Conservation (phyloP, 2,888 invertebrate species). For the Epinotia brunnichana region DNA sequence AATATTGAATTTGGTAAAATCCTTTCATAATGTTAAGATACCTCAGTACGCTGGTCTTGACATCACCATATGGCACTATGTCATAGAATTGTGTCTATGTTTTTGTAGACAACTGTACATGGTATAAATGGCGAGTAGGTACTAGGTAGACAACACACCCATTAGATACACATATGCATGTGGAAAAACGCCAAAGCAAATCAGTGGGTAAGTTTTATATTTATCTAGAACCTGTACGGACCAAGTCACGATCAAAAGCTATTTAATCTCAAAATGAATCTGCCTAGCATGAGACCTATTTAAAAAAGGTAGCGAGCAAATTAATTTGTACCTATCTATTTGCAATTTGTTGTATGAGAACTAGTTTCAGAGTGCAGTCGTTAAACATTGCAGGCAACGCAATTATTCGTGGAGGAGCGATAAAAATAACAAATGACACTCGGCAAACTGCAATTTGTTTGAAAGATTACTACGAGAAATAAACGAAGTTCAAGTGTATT, state of each 20-base stretch:
- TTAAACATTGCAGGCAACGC: slow-evolving; percentile 41
- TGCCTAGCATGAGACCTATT: slow-evolving; percentile 15
- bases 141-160: no score
- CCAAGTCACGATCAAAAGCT: slow-evolving; percentile 19
- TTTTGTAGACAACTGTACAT: no score
- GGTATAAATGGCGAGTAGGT: background rate
- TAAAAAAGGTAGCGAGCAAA: slow-evolving; percentile 17
- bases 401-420: slow-evolving; percentile 56
- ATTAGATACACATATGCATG: background rate
- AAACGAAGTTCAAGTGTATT: slow-evolving; percentile 55
- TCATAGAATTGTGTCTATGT: no score
- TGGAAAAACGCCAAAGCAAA: background rate
- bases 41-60: no score
- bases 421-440: slow-evolving; percentile 60
- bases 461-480: slow-evolving; percentile 58
- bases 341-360: slow-evolving; percentile 33
- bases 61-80: no score
- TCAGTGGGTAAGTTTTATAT: background rate
- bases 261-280: slow-evolving; percentile 27
- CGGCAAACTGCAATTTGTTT: slow-evolving; percentile 63
- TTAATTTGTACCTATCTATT: slow-evolving; percentile 27
- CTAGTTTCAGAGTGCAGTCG: slow-evolving; percentile 24
- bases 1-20: no score
- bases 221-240: background rate
- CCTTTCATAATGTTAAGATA: no score